Conservation (phyloP, 2,888 invertebrate species). For the Lycaena phlaeas region DNA sequence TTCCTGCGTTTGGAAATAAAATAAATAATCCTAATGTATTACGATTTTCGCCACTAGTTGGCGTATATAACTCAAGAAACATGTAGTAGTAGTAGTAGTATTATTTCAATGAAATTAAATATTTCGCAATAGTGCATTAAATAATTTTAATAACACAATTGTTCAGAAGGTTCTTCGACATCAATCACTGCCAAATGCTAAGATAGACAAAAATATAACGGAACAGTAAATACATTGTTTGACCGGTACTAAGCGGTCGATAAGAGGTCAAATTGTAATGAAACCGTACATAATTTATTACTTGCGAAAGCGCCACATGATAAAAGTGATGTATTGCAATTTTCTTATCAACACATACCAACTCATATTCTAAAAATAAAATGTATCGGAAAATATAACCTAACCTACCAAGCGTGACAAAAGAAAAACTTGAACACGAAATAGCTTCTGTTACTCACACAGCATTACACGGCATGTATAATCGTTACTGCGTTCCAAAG, state of each 20-base stretch:
- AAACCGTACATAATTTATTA: slow-evolving; percentile 5
- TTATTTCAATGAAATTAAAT: too few relatives aligned
- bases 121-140: too few relatives aligned
- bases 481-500: too few relatives aligned
- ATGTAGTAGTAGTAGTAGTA: too few relatives aligned
- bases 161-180: too few relatives aligned
- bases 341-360: not conserved
- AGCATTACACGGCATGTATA: too few relatives aligned
- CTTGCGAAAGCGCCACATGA: slow-evolving; percentile 8
- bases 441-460: not conserved
- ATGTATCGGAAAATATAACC: not conserved
- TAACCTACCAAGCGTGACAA: not conserved
- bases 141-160: too few relatives aligned
- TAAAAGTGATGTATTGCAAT: slow-evolving; percentile 7
- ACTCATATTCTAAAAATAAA: not conserved
- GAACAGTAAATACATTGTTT: slow-evolving; percentile 2
- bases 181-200: not conserved
- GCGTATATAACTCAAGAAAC: too few relatives aligned
- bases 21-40: too few relatives aligned
- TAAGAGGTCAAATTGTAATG: slow-evolving; percentile 4
- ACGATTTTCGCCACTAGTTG: too few relatives aligned
- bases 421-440: not conserved
- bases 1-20: too few relatives aligned
- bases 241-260: not conserved
- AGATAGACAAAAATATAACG: slow-evolving; percentile 6